Evolutionary conservation across 2,113 vertebrate genomes (phyloP), one percentile per base, ranked within the genome.

Genomic region (Laticauda laticaudata): DNA sequence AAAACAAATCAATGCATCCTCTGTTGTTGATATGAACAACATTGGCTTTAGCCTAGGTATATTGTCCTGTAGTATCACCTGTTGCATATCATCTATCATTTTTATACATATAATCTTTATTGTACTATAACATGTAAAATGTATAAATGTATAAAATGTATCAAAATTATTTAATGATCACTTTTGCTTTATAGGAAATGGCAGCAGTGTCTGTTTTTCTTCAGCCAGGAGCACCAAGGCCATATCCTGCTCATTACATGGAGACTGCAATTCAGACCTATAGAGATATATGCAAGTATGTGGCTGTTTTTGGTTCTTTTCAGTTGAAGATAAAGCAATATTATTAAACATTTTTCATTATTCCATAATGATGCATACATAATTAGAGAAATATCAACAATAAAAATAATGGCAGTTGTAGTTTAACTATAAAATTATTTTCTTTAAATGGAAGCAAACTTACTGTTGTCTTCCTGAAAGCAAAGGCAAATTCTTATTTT

Each of bases 261-360:
- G 99, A 99, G 94, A 99, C 99, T 0, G 99, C 99, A 23, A 98
- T 99, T 95, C 99, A 99, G 97, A 99, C 98, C 0, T 99, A 99
- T 91, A 98, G 98, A 93, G 99, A 99, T 88, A 98, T 98, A 95
- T 99, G 99, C 99, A 99, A 98, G 99, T 99, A 98, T 54, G 98
- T 97, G 92, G 43, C 96, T 61, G 18, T 43, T 92, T 94, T 23
- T 0, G 0, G 55, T 69, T 5, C 29, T 34, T 39, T 59, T 2
- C 2, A 34, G 1, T 64, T 21, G 9, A 92, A 90, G 29, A 5
- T 93, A 20, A 54, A 94, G 57, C 34, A 54, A 0, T 81, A 0
- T 1, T 86, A 51, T 9, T 34, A 53, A 89, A 51, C 55, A 90
- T 59, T 55, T 92, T 9, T 29, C 75, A 0, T 6, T 92, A 43